Evolutionary conservation across 2,113 vertebrate species (phyloP).

Genomic region (Odocoileus virginianus): DNA sequence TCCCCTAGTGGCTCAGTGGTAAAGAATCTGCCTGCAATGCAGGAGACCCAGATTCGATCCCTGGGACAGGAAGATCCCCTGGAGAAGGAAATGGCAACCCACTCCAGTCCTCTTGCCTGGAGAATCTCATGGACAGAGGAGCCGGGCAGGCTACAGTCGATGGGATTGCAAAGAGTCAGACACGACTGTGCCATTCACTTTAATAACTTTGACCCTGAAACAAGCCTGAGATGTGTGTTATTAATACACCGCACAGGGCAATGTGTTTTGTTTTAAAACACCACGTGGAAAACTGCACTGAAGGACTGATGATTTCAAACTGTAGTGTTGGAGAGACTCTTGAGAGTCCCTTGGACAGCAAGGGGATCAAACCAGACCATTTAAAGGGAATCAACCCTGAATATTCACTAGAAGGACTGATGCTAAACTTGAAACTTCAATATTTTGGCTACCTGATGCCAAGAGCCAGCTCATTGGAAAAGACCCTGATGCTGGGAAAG

Average conservation of each 20-base stretch:
- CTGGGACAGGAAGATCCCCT: not conserved
- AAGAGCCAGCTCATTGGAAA: not conserved
- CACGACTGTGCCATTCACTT: fast-evolving
- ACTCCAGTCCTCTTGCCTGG: not conserved
- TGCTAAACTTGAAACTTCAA: not conserved
- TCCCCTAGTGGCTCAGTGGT: not conserved
- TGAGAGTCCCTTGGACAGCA: not conserved
- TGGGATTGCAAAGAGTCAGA: not conserved
- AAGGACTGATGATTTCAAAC: not conserved
- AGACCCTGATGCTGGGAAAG: not conserved
- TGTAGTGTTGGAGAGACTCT: not conserved
- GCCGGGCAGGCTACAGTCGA: not conserved
- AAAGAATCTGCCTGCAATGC: not conserved
- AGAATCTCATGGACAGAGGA: not conserved
- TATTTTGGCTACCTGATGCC: not conserved
- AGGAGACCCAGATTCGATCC: not conserved
- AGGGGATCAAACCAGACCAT: not conserved
- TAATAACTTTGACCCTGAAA: not conserved
- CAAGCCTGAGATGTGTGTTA: not conserved
- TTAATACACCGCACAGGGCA: not conserved
- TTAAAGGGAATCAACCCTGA: not conserved
- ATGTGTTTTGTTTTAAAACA: not conserved
- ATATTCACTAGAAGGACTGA: not conserved
- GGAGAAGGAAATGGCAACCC: not conserved
- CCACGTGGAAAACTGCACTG: not conserved